A percentile compares a stretch with the other conserved stretches of the same genome.
Evolutionary conservation across 2,797 vertebrate species (phyloP).

Genomic region (Alouatta caraya): DNA sequence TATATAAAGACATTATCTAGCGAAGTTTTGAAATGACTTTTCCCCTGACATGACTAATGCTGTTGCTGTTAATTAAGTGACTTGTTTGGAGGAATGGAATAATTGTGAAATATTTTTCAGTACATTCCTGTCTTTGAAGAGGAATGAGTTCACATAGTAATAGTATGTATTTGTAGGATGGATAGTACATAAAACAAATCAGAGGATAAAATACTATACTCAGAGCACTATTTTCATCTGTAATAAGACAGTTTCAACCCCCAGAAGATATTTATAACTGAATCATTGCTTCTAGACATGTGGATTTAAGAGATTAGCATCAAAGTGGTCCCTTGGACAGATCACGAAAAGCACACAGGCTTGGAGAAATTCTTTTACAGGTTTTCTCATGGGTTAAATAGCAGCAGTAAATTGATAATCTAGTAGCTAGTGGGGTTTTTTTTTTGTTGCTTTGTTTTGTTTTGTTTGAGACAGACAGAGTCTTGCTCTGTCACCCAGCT

Average conservation of each 20-base stretch:
- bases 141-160: constrained; percentile 60
- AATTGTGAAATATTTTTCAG: constrained; percentile 60
- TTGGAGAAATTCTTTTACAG: background rate
- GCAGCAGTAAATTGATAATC: background rate
- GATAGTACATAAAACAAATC: constrained; percentile 53
- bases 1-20: constrained; percentile 35
- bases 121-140: constrained; percentile 61
- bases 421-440: background rate
- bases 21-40: constrained; percentile 46
- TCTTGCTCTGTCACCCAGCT: background rate
- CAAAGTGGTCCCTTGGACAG: background rate
- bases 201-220: constrained; percentile 12
- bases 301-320: constrained; percentile 16
- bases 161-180: constrained; percentile 54
- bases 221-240: constrained; percentile 56
- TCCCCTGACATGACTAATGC: constrained; percentile 51
- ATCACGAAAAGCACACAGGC: background rate
- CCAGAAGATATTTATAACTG: constrained; percentile 52
- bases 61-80: constrained; percentile 68
- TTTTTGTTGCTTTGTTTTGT: too few relatives aligned
- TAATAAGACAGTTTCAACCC: constrained; percentile 37
- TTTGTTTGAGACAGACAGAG: background rate
- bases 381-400: background rate
- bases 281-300: constrained; percentile 30
- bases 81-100: constrained; percentile 60